Base-by-base conservation (phyloP, 2,113 vertebrate species). In the Anhinga anhinga region DNA sequence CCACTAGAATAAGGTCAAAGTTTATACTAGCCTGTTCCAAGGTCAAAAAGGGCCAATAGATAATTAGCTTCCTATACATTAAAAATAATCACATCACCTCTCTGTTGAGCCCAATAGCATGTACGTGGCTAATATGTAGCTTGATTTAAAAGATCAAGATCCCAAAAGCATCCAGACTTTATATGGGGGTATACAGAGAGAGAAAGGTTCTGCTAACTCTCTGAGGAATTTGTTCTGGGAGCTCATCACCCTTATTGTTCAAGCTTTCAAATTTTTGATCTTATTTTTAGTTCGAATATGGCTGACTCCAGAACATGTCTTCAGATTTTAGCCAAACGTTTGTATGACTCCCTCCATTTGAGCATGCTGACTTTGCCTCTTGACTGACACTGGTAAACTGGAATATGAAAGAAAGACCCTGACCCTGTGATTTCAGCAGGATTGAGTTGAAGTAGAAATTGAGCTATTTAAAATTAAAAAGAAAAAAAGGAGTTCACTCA, bases 361-460 rank as follows among this genome's bases (percentile, higher is more conserved):
- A 79, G 32, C 2, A 1, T 76, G 55, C 18, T 88, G 76, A 86
- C 13, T 53, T 83, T 89, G 38, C 25, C 16, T 80, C 44, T 76
- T 82, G 40, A 52, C 38, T 70, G 80, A 52, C 44, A 50, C 4
- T 26, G 16, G 52, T 44, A 78, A 84, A 82, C 21, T 25, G 20
- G 45, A 78, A 70, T 40, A 50, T 38, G 63, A 94, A 81, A 59
- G 52, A 76, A 92, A 50, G 38, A 81, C 26, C 44, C 55, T 65
- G 47, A n/a, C 25, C 23, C 69, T 82, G 34, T 86, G 77, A 97
- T 97, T 97, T 92, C 47, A 89, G 79, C 84, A 96, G 87, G 87
- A 97, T 34, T 86, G 69, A 92, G 59, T 34, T 59, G 83, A 98
- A 97, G 84, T 63, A 91, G 90, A 96, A 97, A 94, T 29, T 66